Evolutionary conservation across 2,888 invertebrate species (phyloP).

Genomic region (Napeogenes sylphis): DNA sequence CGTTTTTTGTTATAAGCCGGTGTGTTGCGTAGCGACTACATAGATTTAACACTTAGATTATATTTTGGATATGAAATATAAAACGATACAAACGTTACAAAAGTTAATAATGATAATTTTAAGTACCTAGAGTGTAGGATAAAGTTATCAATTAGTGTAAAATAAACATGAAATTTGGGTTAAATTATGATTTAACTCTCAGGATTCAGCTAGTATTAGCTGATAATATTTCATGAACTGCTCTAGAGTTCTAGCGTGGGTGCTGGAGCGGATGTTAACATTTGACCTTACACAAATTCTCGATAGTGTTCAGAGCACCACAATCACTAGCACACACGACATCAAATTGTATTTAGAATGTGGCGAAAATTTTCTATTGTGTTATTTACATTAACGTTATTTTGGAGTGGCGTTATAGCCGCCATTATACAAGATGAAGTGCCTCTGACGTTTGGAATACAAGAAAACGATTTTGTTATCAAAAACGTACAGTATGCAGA

Average conservation of each 20-base stretch:
- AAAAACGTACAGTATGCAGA: constrained; percentile 45
- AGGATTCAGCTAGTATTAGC: neutral
- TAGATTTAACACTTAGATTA: too few relatives aligned
- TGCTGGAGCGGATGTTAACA: neutral
- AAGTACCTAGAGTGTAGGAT: too few relatives aligned
- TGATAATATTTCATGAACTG: neutral
- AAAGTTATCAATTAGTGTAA: too few relatives aligned
- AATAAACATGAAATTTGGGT: too few relatives aligned
- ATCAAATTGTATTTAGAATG: constrained; percentile 27
- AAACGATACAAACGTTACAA: too few relatives aligned
- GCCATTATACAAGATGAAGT: constrained; percentile 26
- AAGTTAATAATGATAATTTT: too few relatives aligned
- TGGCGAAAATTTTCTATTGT: constrained; percentile 19
- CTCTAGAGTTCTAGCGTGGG: neutral
- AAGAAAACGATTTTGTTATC: constrained; percentile 38
- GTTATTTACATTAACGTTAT: constrained; percentile 11
- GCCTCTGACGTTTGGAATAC: constrained; percentile 17
- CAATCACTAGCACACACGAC: constrained; percentile 25
- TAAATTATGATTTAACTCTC: too few relatives aligned
- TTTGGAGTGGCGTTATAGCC: constrained; percentile 8
- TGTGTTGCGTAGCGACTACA: too few relatives aligned
- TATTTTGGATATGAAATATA: too few relatives aligned
- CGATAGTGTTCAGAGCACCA: constrained; percentile 13
- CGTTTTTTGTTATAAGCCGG: too few relatives aligned
- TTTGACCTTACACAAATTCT: constrained; percentile 20